These are phyloP conservation scores for Seriola quinqueradiata DNA, from an alignment of 2,113 vertebrate species.

Conservation along the genomic window DNA sequence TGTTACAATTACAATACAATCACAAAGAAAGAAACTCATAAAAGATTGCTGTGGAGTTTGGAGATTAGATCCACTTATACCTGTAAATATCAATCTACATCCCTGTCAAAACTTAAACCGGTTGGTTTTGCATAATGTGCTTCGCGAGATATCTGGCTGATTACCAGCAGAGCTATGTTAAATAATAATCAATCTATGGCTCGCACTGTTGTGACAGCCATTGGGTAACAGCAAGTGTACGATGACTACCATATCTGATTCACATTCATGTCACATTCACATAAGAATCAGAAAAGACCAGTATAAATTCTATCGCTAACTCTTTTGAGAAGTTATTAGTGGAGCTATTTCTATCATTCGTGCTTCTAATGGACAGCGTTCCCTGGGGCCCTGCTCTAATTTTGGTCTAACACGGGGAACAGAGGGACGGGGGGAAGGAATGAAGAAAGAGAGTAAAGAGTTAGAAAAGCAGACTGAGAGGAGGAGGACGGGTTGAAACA, in stretches of 20 bases:
- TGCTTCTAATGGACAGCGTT: slow-evolving; percentile 66
- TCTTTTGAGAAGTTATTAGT: slow-evolving; percentile 62
- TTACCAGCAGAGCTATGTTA: slow-evolving; percentile 26
- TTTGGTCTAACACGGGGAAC: slow-evolving; percentile 45
- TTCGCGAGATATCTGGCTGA: not conserved
- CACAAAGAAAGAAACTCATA: not conserved
- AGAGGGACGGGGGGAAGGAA: slow-evolving; percentile 31
- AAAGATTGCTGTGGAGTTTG: not conserved
- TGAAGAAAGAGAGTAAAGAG: slow-evolving; percentile 12
- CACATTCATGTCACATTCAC: slow-evolving; percentile 63
- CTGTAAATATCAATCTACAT: not conserved
- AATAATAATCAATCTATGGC: slow-evolving; percentile 23
- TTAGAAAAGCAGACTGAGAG: slow-evolving; percentile 10
- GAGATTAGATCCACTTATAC: no score
- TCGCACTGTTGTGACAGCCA: not conserved
- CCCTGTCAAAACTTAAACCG: slow-evolving; percentile 19
- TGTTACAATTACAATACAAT: not conserved
- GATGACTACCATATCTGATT: slow-evolving; percentile 48
- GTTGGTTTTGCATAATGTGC: slow-evolving; percentile 31
- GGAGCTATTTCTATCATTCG: slow-evolving; percentile 67
- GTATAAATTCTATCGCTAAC: slow-evolving; percentile 33
- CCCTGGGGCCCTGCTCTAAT: slow-evolving; percentile 70
- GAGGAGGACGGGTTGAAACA: slow-evolving; percentile 25
- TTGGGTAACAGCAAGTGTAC: slow-evolving; percentile 11
- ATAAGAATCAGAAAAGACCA: slow-evolving; percentile 44